Conservation (phyloP, 2,113 vertebrate species). For the Rostratula benghalensis region DNA sequence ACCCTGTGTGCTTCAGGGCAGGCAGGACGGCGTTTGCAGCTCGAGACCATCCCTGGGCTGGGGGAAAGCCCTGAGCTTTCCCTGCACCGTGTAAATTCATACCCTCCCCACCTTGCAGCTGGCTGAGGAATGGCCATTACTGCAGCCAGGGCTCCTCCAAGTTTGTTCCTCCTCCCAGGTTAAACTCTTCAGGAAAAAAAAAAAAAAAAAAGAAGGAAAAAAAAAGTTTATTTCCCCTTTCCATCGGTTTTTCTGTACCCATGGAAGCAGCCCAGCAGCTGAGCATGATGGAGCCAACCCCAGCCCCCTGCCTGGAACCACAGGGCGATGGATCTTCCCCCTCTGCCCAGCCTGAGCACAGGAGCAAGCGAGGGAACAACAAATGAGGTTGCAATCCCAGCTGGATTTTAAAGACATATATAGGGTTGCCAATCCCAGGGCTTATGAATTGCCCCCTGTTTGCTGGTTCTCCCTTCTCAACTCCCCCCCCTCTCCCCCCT, state of each 20-base stretch:
- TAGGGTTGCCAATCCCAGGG: not conserved
- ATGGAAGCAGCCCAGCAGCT: not conserved
- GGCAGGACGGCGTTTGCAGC: not conserved
- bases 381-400: not conserved
- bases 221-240: not conserved
- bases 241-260: not conserved
- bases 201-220: too few species aligned
- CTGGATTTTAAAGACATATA: not conserved
- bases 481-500: not conserved
- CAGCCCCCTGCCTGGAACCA: not conserved
- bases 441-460: too few species aligned
- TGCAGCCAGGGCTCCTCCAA: accelerated
- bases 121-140: accelerated
- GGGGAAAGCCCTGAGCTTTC: not conserved
- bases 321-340: not conserved
- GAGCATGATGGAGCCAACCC: accelerated
- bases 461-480: not conserved
- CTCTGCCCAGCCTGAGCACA: not conserved
- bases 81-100: accelerated
- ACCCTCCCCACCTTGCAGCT: accelerated
- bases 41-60: not conserved
- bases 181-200: not conserved
- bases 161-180: not conserved
- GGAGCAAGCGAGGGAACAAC: not conserved
- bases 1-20: accelerated